A percentile compares a stretch with the other conserved stretches of the same genome.
Evolutionary conservation across 2,797 vertebrate species (phyloP).

Genomic region (Cheirogaleus major): DNA sequence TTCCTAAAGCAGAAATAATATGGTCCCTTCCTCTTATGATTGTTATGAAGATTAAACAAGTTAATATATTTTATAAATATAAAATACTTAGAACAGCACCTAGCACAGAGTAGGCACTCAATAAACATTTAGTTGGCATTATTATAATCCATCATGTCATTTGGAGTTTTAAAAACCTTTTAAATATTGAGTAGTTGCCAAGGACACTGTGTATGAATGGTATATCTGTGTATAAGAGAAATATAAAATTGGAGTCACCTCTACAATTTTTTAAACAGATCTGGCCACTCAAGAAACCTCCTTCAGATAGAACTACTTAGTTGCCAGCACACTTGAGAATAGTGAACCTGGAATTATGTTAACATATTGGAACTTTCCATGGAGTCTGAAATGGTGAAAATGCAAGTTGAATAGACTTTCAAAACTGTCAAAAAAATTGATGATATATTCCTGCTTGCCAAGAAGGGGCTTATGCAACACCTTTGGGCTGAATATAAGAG

Average conservation of each 20-base stretch:
- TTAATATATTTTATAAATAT: not conserved
- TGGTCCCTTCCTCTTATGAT: not conserved
- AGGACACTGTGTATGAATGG: conserved; percentile 36
- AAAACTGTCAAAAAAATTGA: conserved; percentile 62
- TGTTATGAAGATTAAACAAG: conserved; percentile 46
- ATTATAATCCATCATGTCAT: conserved; percentile 38
- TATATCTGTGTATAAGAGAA: conserved; percentile 8
- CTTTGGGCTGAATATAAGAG: conserved; percentile 38
- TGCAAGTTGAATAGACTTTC: conserved; percentile 55
- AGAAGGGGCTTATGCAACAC: conserved; percentile 56
- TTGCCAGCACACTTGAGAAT: conserved; percentile 35
- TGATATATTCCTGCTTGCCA: conserved; percentile 43
- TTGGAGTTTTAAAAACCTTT: conserved; percentile 66
- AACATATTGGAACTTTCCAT: conserved; percentile 56
- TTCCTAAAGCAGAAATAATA: conserved; percentile 20
- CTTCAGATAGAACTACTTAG: conserved; percentile 45
- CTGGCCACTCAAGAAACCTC: conserved; percentile 39
- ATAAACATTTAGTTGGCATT: conserved; percentile 63
- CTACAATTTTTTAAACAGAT: conserved; percentile 57
- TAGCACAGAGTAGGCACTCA: conserved; percentile 24
- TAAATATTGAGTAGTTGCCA: conserved; percentile 65
- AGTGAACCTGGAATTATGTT: conserved; percentile 49
- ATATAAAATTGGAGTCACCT: conserved; percentile 43
- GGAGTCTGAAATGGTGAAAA: not conserved
- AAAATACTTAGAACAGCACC: conserved; percentile 32